These are phyloP conservation scores for Spinibarbus caldwelli DNA, from an alignment of 2,797 vertebrate species.

Conservation along the genomic window DNA sequence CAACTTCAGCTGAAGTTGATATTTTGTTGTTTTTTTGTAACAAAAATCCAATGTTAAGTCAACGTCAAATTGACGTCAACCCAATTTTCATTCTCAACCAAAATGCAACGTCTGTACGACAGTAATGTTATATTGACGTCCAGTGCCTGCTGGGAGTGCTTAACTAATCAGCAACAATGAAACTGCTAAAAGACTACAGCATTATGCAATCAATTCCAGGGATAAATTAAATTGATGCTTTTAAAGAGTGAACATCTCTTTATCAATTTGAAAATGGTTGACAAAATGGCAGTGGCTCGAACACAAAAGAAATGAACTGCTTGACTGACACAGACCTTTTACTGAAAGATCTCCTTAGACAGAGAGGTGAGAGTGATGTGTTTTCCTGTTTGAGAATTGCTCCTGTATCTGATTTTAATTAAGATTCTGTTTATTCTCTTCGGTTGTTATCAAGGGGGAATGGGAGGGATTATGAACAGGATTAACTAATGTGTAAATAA, in stretches of 20 bases:
- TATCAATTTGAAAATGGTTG: neutral
- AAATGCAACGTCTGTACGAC: too few species aligned
- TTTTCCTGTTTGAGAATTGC: constrained; percentile 64
- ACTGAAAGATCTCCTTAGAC: constrained; percentile 12
- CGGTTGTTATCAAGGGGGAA: constrained; percentile 55
- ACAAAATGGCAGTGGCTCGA: neutral
- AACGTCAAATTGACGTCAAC: too few species aligned
- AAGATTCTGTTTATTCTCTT: constrained; percentile 64
- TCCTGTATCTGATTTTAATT: constrained; percentile 70
- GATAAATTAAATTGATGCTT: neutral
- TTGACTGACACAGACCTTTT: constrained; percentile 17
- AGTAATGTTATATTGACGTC: too few species aligned
- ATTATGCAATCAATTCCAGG: neutral
- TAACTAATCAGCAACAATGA: neutral
- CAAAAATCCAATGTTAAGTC: too few species aligned
- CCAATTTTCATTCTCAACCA: too few species aligned
- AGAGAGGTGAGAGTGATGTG: constrained; percentile 31
- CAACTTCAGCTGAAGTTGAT: too few species aligned
- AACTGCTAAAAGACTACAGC: neutral
- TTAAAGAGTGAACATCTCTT: neutral
- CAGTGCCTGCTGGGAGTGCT: too few species aligned
- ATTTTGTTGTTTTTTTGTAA: too few species aligned
- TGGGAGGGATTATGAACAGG: constrained; percentile 63
- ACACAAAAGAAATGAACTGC: neutral
- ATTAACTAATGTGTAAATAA: constrained; percentile 71